These are phyloP conservation scores for Boloria euphrosyne DNA, from an alignment of 2,888 invertebrate genomes.

Conservation along the genomic window DNA sequence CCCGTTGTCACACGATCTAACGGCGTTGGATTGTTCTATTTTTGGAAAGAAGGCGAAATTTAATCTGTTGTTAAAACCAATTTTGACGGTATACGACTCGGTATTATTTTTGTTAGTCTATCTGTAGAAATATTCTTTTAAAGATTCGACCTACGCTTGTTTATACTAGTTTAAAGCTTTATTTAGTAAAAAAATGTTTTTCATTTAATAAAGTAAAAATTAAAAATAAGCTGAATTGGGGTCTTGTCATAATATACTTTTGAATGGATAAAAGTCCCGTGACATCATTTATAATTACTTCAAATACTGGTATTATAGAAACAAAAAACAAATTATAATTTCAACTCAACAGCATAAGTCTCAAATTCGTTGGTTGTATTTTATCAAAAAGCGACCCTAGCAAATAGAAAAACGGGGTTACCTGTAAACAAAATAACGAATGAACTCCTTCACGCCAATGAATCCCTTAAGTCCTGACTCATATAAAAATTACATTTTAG, in stretches of 20 bases:
- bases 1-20: constrained; percentile 27
- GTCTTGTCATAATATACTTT: not conserved
- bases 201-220: too few species aligned
- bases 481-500: constrained; percentile 11
- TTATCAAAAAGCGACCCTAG: not conserved
- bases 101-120: constrained; percentile 2
- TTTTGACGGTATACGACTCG: constrained; percentile 15
- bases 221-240: too few species aligned
- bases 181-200: too few species aligned
- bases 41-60: constrained; percentile 26
- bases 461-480: constrained; percentile 6
- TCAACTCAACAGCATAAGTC: not conserved
- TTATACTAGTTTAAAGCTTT: too few species aligned
- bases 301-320: not conserved
- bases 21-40: constrained; percentile 25
- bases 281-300: not conserved
- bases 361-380: not conserved
- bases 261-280: not conserved
- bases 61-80: constrained; percentile 30
- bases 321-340: not conserved
- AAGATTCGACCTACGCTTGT: too few species aligned
- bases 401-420: constrained; percentile 29
- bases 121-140: too few species aligned
- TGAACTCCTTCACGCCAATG: constrained; percentile 15
- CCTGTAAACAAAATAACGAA: constrained; percentile 34